phyloP scores from a whole-genome alignment of 2,113 vertebrate species.

The Dasyurus viverrinus region DNA sequence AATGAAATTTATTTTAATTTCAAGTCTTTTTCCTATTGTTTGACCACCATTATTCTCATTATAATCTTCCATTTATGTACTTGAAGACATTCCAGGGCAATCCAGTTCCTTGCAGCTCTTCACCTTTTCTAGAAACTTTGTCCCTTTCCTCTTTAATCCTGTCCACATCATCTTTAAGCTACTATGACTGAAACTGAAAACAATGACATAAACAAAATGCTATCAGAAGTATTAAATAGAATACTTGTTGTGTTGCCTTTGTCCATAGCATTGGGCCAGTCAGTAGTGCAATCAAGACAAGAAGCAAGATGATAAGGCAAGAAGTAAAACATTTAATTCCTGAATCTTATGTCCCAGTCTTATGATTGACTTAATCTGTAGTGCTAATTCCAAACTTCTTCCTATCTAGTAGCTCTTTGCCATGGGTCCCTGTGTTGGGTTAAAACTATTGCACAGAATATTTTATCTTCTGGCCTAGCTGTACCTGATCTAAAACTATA shows the following conservation, averaged over 20 bases:
- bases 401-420: not conserved
- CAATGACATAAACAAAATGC: not conserved
- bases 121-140: not conserved
- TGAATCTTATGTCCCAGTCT: not conserved
- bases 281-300: too few relatives aligned
- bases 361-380: not conserved
- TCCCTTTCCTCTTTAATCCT: not conserved
- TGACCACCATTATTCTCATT: not conserved
- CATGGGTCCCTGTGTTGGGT: not conserved
- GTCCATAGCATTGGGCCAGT: not conserved
- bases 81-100: not conserved
- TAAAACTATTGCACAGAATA: too few relatives aligned
- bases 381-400: not conserved
- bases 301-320: not conserved
- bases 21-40: not conserved
- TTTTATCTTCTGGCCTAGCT: too few relatives aligned
- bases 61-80: not conserved
- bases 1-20: not conserved
- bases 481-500: too few relatives aligned
- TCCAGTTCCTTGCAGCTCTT: not conserved
- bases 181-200: not conserved
- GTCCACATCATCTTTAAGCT: not conserved
- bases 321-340: not conserved
- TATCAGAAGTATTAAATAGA: not conserved
- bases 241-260: not conserved